Evolutionary conservation across 2,888 invertebrate species (phyloP).

Genomic region (Oscheius sp.): DNA sequence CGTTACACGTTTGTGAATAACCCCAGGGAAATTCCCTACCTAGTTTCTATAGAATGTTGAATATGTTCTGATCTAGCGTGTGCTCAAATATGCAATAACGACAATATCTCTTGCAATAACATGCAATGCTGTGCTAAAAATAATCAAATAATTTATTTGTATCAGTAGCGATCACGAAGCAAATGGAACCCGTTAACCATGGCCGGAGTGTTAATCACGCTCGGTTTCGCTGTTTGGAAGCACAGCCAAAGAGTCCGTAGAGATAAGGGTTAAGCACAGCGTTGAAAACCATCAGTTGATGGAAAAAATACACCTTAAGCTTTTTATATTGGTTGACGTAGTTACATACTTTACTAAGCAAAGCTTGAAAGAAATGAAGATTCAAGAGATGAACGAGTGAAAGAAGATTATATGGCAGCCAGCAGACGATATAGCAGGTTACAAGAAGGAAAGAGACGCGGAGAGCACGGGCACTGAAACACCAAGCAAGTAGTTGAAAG

Average conservation of each 20-base stretch:
- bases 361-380: conserved; percentile 25
- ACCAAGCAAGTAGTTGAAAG: too few species aligned
- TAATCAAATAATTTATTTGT: too few species aligned
- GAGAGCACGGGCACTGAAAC: conserved; percentile 64
- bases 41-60: too few species aligned
- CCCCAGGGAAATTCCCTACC: too few species aligned
- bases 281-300: conserved; percentile 68
- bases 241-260: conserved; percentile 49
- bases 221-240: conserved; percentile 1
- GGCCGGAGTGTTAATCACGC: not conserved
- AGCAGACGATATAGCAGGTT: conserved; percentile 67
- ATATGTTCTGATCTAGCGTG: too few species aligned
- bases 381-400: conserved; percentile 61
- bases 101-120: too few species aligned
- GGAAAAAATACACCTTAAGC: conserved; percentile 62
- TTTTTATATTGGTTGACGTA: not conserved
- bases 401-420: conserved; percentile 68
- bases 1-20: too few species aligned
- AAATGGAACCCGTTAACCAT: not conserved
- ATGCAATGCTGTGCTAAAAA: too few species aligned
- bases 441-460: conserved; percentile 65
- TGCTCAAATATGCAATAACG: too few species aligned
- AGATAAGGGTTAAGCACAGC: conserved; percentile 69
- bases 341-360: not conserved
- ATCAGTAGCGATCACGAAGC: too few species aligned